Percentiles rank a stretch among this genome's conserved stretches.
These are phyloP conservation scores for Heterocephalus glaber DNA, from an alignment of 2,113 vertebrate species.

Conservation along the genomic window DNA sequence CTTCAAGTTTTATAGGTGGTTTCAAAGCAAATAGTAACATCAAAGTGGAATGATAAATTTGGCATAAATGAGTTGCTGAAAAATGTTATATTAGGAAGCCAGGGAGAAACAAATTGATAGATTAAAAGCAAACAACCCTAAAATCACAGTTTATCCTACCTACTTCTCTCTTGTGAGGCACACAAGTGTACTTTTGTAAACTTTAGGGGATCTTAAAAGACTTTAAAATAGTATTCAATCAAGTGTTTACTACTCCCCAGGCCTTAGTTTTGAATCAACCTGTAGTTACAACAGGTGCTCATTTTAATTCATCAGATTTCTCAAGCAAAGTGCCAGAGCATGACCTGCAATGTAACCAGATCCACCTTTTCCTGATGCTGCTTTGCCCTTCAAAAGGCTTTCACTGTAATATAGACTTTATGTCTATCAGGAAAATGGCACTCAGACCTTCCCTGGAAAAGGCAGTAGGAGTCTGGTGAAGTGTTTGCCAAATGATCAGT, in stretches of 20 bases:
- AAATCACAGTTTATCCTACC: neutral
- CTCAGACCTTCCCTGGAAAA: neutral
- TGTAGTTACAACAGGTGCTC: neutral
- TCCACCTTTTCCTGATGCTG: neutral
- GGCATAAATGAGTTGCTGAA: neutral
- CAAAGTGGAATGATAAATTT: constrained; percentile 15
- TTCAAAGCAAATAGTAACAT: constrained; percentile 46
- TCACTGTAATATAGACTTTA: neutral
- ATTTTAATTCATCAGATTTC: neutral
- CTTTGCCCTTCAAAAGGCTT: neutral
- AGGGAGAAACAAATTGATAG: constrained; percentile 26
- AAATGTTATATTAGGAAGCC: neutral
- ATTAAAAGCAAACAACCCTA: neutral
- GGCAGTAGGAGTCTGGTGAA: neutral
- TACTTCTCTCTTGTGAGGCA: neutral
- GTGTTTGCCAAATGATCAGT: neutral
- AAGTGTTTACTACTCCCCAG: neutral
- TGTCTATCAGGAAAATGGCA: neutral
- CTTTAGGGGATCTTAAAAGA: neutral
- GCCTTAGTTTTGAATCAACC: neutral
- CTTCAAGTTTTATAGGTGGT: constrained; percentile 21
- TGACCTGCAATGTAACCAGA: neutral
- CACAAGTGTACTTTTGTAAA: neutral
- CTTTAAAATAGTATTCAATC: neutral
- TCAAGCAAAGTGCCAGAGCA: neutral